Conservation (phyloP, 2,113 vertebrate genomes). For the Willisornis vidua region DNA sequence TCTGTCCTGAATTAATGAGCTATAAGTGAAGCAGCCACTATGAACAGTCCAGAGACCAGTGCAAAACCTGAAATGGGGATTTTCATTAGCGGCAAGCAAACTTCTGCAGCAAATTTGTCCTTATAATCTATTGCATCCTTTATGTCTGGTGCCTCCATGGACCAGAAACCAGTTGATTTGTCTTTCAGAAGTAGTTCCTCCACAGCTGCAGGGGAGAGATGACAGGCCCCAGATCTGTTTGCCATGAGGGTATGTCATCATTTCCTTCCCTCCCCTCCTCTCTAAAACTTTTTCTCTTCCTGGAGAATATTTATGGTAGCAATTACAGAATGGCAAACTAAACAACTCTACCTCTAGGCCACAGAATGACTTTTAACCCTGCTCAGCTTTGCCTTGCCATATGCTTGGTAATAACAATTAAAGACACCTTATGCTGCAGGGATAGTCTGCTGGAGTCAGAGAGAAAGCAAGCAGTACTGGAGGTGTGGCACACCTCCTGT, state of each 20-base stretch:
- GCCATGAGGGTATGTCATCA: neutral
- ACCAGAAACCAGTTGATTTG: neutral
- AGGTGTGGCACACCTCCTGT: neutral
- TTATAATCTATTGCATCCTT: neutral
- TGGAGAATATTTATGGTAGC: neutral
- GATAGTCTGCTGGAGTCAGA: neutral
- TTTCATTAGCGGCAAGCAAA: neutral
- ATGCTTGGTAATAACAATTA: neutral
- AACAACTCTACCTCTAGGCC: neutral
- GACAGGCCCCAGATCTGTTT: neutral
- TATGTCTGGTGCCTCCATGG: neutral
- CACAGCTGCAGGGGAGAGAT: neutral
- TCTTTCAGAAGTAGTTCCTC: neutral
- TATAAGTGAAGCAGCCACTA: neutral
- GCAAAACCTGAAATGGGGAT: neutral
- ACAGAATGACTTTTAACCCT: neutral
- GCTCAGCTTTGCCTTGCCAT: neutral
- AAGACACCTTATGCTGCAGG: neutral
- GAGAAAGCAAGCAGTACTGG: neutral
- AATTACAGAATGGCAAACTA: neutral
- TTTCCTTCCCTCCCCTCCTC: neutral
- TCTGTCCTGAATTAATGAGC: neutral
- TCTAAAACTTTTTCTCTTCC: neutral
- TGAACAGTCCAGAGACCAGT: neutral
- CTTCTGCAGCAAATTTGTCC: neutral